These are phyloP conservation scores for Nezara viridula DNA, from an alignment of 2,888 invertebrate genomes.

Conservation along the genomic window DNA sequence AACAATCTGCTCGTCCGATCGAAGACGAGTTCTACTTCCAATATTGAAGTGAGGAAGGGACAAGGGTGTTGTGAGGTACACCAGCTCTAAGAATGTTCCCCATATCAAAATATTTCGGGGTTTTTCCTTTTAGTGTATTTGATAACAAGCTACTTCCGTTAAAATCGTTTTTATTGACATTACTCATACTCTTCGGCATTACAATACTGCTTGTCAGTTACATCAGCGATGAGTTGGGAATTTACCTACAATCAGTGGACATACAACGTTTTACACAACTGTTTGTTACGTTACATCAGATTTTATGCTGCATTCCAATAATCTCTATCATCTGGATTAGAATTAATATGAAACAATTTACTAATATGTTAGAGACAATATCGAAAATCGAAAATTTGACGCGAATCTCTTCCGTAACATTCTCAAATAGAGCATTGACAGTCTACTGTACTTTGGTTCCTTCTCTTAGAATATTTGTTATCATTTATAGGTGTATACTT, in stretches of 20 bases:
- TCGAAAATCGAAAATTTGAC: not conserved
- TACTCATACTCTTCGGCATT: not conserved
- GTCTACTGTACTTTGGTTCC: not conserved
- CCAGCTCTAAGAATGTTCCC: not conserved
- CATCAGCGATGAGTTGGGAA: not conserved
- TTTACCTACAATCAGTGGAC: not conserved
- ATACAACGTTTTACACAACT: not conserved
- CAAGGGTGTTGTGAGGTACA: not conserved
- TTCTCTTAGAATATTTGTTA: not conserved
- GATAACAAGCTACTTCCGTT: not conserved
- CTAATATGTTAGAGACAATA: not conserved
- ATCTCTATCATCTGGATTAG: not conserved
- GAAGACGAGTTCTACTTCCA: not conserved
- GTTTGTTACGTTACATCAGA: not conserved
- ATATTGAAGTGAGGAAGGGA: not conserved
- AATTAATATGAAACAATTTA: not conserved
- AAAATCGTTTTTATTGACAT: not conserved
- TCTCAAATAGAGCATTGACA: not conserved
- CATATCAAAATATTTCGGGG: not conserved
- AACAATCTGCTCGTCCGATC: not conserved
- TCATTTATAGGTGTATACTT: not conserved
- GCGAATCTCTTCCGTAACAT: not conserved
- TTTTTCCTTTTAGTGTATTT: not conserved
- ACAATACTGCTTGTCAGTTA: not conserved
- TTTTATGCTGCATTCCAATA: not conserved